A percentile compares a stretch with the other conserved stretches of the same genome.
Conservation (phyloP, 2,888 invertebrate genomes). For the Tipula confusa region DNA sequence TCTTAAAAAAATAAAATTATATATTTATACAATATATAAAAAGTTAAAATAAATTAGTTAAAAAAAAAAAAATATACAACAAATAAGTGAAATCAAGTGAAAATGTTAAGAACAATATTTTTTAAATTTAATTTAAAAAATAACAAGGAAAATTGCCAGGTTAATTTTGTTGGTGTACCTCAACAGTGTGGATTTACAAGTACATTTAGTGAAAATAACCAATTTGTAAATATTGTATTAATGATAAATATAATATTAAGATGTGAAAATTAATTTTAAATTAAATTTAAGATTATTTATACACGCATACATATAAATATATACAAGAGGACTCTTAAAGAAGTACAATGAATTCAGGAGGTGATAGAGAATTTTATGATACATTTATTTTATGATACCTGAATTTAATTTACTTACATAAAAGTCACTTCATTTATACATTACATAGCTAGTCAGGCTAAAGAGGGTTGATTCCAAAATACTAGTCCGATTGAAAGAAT, state of each 20-base stretch:
- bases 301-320: too few species aligned
- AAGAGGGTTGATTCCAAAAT: not conserved
- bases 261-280: slow-evolving; percentile 7
- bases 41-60: not conserved
- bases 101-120: not conserved
- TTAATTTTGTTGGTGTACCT: not conserved
- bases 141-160: not conserved
- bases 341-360: too few species aligned
- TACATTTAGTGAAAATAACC: not conserved
- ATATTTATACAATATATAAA: too few species aligned
- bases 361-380: too few species aligned
- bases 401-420: too few species aligned
- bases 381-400: too few species aligned
- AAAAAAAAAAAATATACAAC: not conserved
- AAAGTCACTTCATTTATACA: too few species aligned
- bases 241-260: not conserved
- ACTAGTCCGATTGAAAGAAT: not conserved
- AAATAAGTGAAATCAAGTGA: not conserved
- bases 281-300: not conserved
- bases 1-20: not conserved
- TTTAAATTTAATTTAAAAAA: not conserved
- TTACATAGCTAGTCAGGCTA: not conserved
- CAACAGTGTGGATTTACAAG: not conserved
- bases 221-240: not conserved
- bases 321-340: too few species aligned